phyloP scores from a whole-genome alignment of 92 coral and sea anemone species.

The Porites lobata region DNA sequence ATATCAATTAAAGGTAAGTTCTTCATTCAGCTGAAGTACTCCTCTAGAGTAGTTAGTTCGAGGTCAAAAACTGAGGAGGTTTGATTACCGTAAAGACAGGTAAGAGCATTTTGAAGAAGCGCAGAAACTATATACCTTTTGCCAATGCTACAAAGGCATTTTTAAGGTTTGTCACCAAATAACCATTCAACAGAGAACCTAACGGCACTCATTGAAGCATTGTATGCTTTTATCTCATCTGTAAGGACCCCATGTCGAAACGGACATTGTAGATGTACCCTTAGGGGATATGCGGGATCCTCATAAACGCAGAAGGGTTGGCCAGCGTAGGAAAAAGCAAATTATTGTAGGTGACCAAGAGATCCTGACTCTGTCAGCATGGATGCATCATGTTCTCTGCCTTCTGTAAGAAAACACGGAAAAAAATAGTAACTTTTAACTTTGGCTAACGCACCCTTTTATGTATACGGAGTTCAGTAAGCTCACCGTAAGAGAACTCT shows the following conservation, averaged over 20 bases:
- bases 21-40: conserved; percentile 30
- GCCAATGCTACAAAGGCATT: conserved; percentile 18
- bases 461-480: background rate
- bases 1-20: background rate
- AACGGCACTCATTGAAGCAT: conserved; percentile 29
- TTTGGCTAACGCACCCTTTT: background rate
- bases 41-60: conserved; percentile 36
- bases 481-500: background rate
- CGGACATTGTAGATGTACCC: conserved; percentile 20
- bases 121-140: conserved; percentile 34
- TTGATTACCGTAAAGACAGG: conserved; percentile 53
- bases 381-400: background rate
- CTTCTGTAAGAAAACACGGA: background rate
- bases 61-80: conserved; percentile 41
- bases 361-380: conserved; percentile 14
- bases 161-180: conserved; percentile 18
- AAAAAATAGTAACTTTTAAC: background rate
- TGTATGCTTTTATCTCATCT: conserved; percentile 13
- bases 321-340: background rate
- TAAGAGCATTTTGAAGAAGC: conserved; percentile 28
- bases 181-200: conserved; percentile 17
- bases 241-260: conserved; percentile 25
- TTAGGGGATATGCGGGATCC: conserved; percentile 28
- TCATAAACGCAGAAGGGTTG: background rate
- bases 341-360: background rate